Base-by-base conservation (phyloP, 2,113 vertebrate genomes). In the Vulpes lagopus region DNA sequence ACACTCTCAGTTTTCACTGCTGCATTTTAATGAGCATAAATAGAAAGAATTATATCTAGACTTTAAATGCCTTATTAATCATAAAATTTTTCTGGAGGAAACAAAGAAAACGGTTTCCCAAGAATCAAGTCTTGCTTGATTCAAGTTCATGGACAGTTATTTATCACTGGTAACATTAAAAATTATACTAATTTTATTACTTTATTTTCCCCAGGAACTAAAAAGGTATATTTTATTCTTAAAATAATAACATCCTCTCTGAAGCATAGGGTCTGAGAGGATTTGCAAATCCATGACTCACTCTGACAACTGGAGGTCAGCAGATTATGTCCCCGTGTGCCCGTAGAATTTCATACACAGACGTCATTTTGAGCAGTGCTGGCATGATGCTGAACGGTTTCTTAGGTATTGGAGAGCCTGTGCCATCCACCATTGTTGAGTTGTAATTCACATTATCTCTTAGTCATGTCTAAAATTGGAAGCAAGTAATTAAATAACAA, bases 401-500 rank as follows among this genome's bases (percentile, higher is more conserved):
- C 17, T 57, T 87, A 91, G 60, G n/a, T 74, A 43, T 20, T 25
- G 82, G 89, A 95, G 78, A n/a, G 30, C 38, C 74, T 80, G 84
- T 73, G 11, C 69, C 19, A 7, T 30, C 64, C 8, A 67, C 16
- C 43, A 38, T 60, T 57, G 8, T 25, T 30, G 53, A 55, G 30
- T 23, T 90, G 15, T 71, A 69, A 59, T 97, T 95, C 83, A 90
- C 25, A 91, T 53, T 71, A 38, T 84, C 49, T 92, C 74, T 97
- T 86, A 92, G 81, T 97, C 97, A 95, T 59, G 30, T 25, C 88
- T 65, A 88, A 95, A 96, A 67, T 35, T 90, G 55, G 80, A 97
- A 92, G 49, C 80, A 85, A 93, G 62, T 81, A 96, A 96, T 96
- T 76, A 94, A 95, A 94, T 98, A 95, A 90, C 20, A 85, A 91